Evolutionary conservation across 2,888 invertebrate genomes (phyloP).

Genomic region (Trissoscelio sp.): DNA sequence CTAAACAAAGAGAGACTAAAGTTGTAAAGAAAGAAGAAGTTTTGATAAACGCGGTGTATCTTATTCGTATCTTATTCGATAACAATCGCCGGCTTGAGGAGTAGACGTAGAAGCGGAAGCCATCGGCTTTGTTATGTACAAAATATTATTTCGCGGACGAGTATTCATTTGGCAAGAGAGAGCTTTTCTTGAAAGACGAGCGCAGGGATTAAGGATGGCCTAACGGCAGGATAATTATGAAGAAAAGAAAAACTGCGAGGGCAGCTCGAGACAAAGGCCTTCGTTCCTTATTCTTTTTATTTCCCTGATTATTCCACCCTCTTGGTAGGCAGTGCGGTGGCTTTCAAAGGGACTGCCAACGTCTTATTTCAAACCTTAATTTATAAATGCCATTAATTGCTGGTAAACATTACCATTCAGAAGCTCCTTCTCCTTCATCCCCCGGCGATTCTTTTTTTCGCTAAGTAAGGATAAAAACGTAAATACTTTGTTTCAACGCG

Average conservation of each 20-base stretch:
- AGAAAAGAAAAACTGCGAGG: constrained; percentile 79
- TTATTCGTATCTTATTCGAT: constrained; percentile 73
- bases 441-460: constrained; percentile 46
- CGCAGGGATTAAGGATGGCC: constrained; percentile 79
- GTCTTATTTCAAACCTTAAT: constrained; percentile 71
- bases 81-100: constrained; percentile 77
- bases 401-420: constrained; percentile 75
- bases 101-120: constrained; percentile 70
- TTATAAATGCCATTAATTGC: constrained; percentile 77
- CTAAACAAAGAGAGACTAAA: constrained; percentile 53
- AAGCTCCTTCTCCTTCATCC: constrained; percentile 65
- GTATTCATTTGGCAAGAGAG: constrained; percentile 78
- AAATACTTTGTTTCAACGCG: constrained; percentile 68
- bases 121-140: constrained; percentile 78
- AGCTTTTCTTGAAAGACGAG: constrained; percentile 77
- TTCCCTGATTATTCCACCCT: constrained; percentile 72
- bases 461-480: constrained; percentile 74
- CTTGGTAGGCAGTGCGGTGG: constrained; percentile 66
- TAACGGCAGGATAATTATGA: constrained; percentile 81
- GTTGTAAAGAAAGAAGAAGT: constrained; percentile 42
- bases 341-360: constrained; percentile 66
- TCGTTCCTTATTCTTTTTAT: constrained; percentile 71
- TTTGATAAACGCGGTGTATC: constrained; percentile 67
- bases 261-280: constrained; percentile 79
- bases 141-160: constrained; percentile 80